These are phyloP conservation scores for Clarias fuscus DNA, from an alignment of 2,797 vertebrate species.

Conservation along the genomic window DNA sequence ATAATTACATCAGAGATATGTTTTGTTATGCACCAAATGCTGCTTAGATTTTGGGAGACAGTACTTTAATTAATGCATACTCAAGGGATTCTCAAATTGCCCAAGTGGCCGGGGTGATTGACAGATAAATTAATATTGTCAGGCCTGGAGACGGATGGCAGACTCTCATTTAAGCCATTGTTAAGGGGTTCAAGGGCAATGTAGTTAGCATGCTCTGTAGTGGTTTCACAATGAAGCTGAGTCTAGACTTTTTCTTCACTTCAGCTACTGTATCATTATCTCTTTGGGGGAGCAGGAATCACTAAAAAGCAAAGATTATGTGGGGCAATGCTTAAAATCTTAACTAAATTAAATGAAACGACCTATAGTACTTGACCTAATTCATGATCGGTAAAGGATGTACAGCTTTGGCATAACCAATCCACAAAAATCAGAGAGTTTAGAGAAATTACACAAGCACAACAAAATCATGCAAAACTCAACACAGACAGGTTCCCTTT, in stretches of 20 bases:
- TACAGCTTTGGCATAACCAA: neutral
- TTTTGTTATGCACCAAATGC: conserved; percentile 78
- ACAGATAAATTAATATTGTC: conserved; percentile 92
- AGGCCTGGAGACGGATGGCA: conserved; percentile 82
- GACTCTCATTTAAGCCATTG: conserved; percentile 78
- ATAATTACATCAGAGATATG: conserved; percentile 79
- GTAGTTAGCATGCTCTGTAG: conserved; percentile 57
- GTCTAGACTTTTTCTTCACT: conserved; percentile 62
- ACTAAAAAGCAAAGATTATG: conserved; percentile 30
- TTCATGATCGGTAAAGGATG: neutral
- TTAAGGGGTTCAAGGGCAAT: conserved; percentile 85
- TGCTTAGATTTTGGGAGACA: conserved; percentile 72
- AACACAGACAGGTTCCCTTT: neutral
- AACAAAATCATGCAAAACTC: neutral
- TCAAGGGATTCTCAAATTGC: conserved; percentile 71
- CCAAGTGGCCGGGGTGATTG: conserved; percentile 77
- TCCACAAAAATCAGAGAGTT: neutral
- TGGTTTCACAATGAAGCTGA: conserved; percentile 56
- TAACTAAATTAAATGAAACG: neutral
- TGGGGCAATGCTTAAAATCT: conserved; percentile 9
- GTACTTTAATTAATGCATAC: conserved; percentile 85
- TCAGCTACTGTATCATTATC: conserved; percentile 41
- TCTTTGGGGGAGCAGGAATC: conserved; percentile 33
- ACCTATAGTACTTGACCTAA: neutral
- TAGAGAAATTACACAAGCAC: neutral